Evolutionary conservation across 2,113 vertebrate genomes (phyloP).

Genomic region (Leptobrachium leishanense): DNA sequence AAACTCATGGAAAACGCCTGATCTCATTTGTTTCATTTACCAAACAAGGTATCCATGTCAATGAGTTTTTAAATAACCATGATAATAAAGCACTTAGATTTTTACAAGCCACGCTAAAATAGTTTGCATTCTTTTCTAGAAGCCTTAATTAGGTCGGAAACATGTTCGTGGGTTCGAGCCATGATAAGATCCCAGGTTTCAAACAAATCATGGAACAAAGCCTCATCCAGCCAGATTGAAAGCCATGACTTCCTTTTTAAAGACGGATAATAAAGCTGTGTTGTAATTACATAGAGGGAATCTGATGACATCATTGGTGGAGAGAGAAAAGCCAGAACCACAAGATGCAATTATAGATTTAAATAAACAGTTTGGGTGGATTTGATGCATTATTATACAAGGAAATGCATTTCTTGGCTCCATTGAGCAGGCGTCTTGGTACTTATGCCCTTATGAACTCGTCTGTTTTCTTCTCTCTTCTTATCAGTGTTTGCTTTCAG

Average conservation of each 20-base stretch:
- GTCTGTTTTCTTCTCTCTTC: background rate
- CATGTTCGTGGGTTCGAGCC: background rate
- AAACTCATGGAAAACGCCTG: too few species aligned
- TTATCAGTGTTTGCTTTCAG: slow-evolving; percentile 8
- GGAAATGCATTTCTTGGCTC: slow-evolving; percentile 17
- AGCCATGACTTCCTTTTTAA: slow-evolving; percentile 3
- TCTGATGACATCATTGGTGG: slow-evolving; percentile 33
- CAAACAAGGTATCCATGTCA: background rate
- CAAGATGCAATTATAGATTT: slow-evolving; percentile 43
- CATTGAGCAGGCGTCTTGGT: background rate
- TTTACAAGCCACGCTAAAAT: background rate
- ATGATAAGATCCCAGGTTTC: background rate
- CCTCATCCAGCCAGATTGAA: background rate
- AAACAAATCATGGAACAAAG: background rate
- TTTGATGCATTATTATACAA: slow-evolving; percentile 29
- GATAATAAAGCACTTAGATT: background rate
- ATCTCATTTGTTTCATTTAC: background rate
- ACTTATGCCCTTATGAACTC: slow-evolving; percentile 24
- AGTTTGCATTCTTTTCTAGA: slow-evolving; percentile 10
- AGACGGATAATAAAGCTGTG: slow-evolving; percentile 13
- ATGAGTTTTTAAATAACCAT: background rate
- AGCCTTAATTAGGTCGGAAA: background rate
- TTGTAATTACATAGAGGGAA: slow-evolving; percentile 42
- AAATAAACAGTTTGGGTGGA: slow-evolving; percentile 40
- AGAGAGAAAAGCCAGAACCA: slow-evolving; percentile 44